Percentiles rank a stretch among this genome's conserved stretches.
phyloP scores from a whole-genome alignment of 2,888 invertebrate species.

The Trimorus sp. region DNA sequence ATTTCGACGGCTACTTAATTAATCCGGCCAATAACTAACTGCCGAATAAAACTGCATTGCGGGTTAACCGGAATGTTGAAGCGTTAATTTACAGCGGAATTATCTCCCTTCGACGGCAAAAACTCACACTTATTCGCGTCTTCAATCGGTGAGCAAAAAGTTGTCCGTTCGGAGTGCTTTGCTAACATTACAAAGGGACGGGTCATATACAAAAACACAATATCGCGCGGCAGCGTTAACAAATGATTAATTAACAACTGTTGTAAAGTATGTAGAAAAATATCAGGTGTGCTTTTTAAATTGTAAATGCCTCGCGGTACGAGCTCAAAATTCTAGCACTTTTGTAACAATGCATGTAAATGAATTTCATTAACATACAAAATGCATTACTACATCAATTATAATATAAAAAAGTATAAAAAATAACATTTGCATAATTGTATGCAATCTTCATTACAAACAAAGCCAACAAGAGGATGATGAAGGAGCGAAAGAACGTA shows the following conservation, averaged over 20 bases:
- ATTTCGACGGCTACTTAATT: too few species aligned
- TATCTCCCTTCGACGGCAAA: too few species aligned
- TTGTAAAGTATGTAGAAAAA: slow-evolving; percentile 19
- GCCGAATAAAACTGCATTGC: too few species aligned
- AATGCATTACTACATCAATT: slow-evolving; percentile 24
- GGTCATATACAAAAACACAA: too few species aligned
- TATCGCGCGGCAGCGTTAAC: too few species aligned
- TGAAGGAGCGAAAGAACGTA: slow-evolving; percentile 1
- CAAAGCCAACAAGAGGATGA: slow-evolving; percentile 3
- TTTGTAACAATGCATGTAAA: slow-evolving; percentile 20
- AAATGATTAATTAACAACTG: neutral
- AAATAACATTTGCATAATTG: slow-evolving; percentile 35
- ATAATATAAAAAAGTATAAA: slow-evolving; percentile 12
- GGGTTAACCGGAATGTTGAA: too few species aligned
- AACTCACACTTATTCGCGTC: too few species aligned
- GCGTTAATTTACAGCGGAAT: too few species aligned
- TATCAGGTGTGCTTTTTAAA: slow-evolving; percentile 6
- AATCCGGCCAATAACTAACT: too few species aligned
- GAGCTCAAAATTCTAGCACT: slow-evolving; percentile 6
- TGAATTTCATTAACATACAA: slow-evolving; percentile 24
- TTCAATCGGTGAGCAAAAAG: too few species aligned
- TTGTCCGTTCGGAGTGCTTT: too few species aligned
- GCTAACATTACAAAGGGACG: too few species aligned
- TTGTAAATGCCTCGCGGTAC: slow-evolving; percentile 5
- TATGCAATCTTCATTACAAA: slow-evolving; percentile 30